Conservation (phyloP, 2,113 vertebrate species). For the Corynorhinus townsendii region DNA sequence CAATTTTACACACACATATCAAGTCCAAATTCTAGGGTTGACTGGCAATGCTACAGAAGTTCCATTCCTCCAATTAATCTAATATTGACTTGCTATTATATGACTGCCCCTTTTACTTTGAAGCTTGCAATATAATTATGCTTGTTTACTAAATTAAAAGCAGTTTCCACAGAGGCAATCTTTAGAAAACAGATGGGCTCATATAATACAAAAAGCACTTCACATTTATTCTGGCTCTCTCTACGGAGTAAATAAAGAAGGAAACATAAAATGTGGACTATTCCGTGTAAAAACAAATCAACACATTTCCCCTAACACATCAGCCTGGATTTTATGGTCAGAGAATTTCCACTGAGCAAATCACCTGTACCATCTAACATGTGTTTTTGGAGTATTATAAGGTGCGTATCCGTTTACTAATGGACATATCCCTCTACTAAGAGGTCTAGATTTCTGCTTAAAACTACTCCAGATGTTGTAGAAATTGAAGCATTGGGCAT, state of each 20-base stretch:
- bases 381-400: background rate
- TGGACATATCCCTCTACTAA: background rate
- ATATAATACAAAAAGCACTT: background rate
- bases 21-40: background rate
- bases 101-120: background rate
- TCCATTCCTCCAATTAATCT: constrained; percentile 34
- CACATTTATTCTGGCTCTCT: background rate
- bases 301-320: background rate
- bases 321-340: background rate
- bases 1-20: background rate
- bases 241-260: background rate
- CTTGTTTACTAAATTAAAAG: constrained; percentile 60
- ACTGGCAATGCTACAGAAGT: background rate
- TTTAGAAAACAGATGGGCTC: constrained; percentile 48
- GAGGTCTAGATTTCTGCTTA: background rate
- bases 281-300: background rate
- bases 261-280: constrained; percentile 8
- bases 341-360: background rate
- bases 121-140: constrained; percentile 37
- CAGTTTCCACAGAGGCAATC: constrained; percentile 44
- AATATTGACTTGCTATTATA: constrained; percentile 36
- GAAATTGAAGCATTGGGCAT: background rate
- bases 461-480: background rate
- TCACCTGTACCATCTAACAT: background rate
- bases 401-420: background rate